Evolutionary conservation across 2,797 vertebrate species (phyloP).

Genomic region (Lacerta agilis): DNA sequence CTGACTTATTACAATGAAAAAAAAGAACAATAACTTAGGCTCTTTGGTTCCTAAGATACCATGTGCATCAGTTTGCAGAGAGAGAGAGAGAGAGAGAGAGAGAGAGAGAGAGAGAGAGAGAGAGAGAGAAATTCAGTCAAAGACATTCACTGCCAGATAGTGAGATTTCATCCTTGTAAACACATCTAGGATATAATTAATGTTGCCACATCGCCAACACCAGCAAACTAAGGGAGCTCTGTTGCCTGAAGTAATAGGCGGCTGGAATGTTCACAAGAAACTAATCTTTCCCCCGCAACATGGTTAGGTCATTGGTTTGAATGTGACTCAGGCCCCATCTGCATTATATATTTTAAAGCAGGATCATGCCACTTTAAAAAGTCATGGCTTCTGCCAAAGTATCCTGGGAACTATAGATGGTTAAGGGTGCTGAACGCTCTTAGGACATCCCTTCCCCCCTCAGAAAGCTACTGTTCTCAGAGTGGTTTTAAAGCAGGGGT

Average conservation of each 20-base stretch:
- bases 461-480: no score
- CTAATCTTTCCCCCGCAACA: no score
- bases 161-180: not conserved
- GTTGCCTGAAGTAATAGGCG: not conserved
- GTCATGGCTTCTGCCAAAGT: no score
- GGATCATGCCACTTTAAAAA: no score
- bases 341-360: no score
- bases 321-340: not conserved
- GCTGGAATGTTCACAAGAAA: not conserved
- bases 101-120: not conserved
- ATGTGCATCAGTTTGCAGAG: not conserved
- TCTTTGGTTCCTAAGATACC: slow-evolving; percentile 3
- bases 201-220: not conserved
- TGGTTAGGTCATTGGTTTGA: not conserved
- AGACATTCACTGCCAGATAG: not conserved
- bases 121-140: not conserved
- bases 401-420: no score
- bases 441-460: no score
- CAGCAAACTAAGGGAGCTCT: not conserved
- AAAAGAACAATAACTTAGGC: not conserved
- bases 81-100: not conserved
- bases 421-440: no score
- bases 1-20: not conserved
- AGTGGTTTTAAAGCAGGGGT: no score
- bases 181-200: not conserved